Base-by-base conservation (phyloP, 2,113 vertebrate species). In the Lagopus muta region DNA sequence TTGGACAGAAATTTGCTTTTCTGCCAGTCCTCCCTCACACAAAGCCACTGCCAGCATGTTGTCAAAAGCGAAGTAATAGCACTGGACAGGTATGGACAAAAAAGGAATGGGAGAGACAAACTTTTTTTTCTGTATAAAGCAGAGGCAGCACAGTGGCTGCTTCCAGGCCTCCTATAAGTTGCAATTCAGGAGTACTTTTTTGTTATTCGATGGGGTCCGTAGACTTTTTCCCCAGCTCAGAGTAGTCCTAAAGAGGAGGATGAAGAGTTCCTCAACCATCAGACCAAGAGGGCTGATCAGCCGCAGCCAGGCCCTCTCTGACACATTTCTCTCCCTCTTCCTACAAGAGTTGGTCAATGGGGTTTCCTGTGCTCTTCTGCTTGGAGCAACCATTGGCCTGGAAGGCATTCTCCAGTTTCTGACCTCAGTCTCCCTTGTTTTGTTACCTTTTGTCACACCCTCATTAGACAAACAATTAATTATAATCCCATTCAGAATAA, bases 1-100 rank as follows among this genome's bases (percentile, higher is more conserved):
- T 40, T 54, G 28, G 50, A 20, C 11, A 77, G 86, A 88, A 93
- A 42, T 42, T 19, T 64, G 78, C 27, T 80, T 75, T 91, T 83
- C 69, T 42, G 19, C 3, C 24, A 86, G 25, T 30, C 50, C 4
- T 83, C 77, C 27, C 20, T 88, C n/a, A 34, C 2, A 0, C 21
- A 70, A 42, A 88, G 32, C 76, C 88, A 66, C 27, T 72, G 43
- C 15, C 48, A 79, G 17, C 1, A 0, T 66, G 15, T 50, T 76
- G 27, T 70, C 27, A 40, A 20, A 61, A 69, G 11, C 2, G 0
- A 82, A 48, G 60, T 48, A 36, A 14, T 38, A 71, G 66, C 16
- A 17, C 12, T 71, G 30, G 73, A n/a, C 2, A 1, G 52, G 73
- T 9, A 20, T 82, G n/a, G 52, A 73, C 28, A 50, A 82, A 62